phyloP scores from a whole-genome alignment of 2,113 vertebrate species.

The Labeo catla region DNA sequence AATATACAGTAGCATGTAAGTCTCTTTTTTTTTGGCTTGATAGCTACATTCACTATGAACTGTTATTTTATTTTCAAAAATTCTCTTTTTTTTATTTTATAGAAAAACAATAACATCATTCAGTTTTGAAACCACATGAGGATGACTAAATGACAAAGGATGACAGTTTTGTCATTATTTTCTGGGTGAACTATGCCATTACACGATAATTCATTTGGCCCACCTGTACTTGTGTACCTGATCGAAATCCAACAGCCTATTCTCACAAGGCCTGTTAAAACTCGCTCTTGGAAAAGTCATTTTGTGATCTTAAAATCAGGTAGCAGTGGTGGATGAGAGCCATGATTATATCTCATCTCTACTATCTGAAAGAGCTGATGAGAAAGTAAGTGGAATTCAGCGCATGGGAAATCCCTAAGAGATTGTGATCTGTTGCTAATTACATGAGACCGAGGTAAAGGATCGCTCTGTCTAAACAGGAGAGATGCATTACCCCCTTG shows the following conservation, averaged over 20 bases:
- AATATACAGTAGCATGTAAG: not conserved
- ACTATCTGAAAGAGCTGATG: constrained; percentile 44
- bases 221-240: not conserved
- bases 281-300: constrained; percentile 7
- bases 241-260: not conserved
- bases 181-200: not conserved
- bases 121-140: not conserved
- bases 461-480: constrained; percentile 12
- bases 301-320: constrained; percentile 40
- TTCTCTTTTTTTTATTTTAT: not conserved
- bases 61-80: not conserved
- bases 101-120: not conserved
- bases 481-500: constrained; percentile 39
- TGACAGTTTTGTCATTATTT: not conserved
- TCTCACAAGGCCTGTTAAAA: constrained; percentile 3
- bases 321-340: constrained; percentile 23
- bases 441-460: constrained; percentile 34
- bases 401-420: constrained; percentile 33
- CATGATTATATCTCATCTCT: constrained; percentile 43
- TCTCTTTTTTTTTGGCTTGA: not conserved
- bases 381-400: constrained; percentile 47
- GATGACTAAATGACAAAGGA: not conserved
- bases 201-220: not conserved
- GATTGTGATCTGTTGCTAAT: constrained; percentile 50
- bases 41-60: not conserved